A percentile compares a stretch with the other conserved stretches of the same genome.
Evolutionary conservation across 1,140 invertebrate species (phyloP).

Genomic region (Cherax quadricarinatus): DNA sequence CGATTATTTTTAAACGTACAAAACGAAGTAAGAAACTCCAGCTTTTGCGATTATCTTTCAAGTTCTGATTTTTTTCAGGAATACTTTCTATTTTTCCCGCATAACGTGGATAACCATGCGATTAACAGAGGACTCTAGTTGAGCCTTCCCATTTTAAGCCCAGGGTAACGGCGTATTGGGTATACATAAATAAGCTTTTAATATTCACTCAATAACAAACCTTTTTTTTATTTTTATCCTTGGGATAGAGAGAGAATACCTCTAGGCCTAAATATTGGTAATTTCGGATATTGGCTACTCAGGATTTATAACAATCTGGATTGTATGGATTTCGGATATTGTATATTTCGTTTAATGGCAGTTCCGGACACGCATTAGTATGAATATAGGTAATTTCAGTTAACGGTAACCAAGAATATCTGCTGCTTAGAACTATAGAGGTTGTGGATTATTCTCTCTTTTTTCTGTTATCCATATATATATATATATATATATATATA

Average conservation of each 20-base stretch:
- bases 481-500: constrained; percentile 15
- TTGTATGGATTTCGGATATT: background rate
- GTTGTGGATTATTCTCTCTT: background rate
- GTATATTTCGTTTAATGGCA: background rate
- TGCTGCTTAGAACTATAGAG: background rate
- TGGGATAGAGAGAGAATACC: background rate
- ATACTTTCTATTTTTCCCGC: too few species aligned
- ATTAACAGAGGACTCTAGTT: background rate
- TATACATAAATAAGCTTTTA: background rate
- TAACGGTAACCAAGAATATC: background rate
- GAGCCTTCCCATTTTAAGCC: background rate
- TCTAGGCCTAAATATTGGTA: background rate
- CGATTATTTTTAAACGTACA: too few species aligned
- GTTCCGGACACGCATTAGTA: background rate
- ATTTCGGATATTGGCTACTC: background rate
- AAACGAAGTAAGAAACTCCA: too few species aligned
- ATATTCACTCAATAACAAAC: background rate
- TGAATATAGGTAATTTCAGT: background rate
- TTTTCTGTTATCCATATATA: background rate
- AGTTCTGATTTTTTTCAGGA: too few species aligned
- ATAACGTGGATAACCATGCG: background rate
- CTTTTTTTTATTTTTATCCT: background rate
- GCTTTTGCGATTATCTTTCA: too few species aligned
- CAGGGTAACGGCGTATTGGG: background rate
- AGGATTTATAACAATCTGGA: background rate